These are phyloP conservation scores for Drosophila micromelanica DNA, from an alignment of 1,140 invertebrate species.

Conservation along the genomic window DNA sequence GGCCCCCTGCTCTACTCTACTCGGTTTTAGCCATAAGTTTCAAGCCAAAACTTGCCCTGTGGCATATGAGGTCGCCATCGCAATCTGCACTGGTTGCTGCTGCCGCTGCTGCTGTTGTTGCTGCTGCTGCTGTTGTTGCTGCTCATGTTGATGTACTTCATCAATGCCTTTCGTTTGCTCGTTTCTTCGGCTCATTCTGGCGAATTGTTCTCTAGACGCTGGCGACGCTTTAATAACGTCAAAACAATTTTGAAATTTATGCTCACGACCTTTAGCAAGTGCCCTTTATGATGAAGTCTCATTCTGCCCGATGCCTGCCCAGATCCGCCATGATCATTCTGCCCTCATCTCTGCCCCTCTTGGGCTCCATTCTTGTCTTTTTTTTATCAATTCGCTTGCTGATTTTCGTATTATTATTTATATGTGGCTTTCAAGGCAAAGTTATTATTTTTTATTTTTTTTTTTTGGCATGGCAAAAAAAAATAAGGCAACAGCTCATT, in stretches of 20 bases:
- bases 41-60: slow-evolving; percentile 72
- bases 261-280: slow-evolving; percentile 73
- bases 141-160: slow-evolving; percentile 59
- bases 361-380: not conserved
- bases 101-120: not conserved
- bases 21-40: slow-evolving; percentile 45
- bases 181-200: slow-evolving; percentile 24
- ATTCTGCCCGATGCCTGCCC: not conserved
- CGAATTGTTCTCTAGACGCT: slow-evolving; percentile 39
- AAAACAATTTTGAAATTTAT: slow-evolving; percentile 81
- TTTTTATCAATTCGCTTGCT: slow-evolving; percentile 3
- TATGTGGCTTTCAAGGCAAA: not conserved
- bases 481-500: slow-evolving; percentile 47
- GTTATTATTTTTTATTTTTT: too few relatives aligned
- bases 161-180: slow-evolving; percentile 53
- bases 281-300: slow-evolving; percentile 40
- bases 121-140: slow-evolving; percentile 6
- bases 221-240: slow-evolving; percentile 53
- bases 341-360: not conserved
- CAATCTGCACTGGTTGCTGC: slow-evolving; percentile 4
- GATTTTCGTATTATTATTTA: slow-evolving; percentile 49
- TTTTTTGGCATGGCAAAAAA: too few relatives aligned
- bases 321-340: slow-evolving; percentile 40
- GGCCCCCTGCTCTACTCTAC: slow-evolving; percentile 6
- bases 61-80: slow-evolving; percentile 69